phyloP scores from a whole-genome alignment of 2,888 invertebrate species.

The Parnassius apollo region DNA sequence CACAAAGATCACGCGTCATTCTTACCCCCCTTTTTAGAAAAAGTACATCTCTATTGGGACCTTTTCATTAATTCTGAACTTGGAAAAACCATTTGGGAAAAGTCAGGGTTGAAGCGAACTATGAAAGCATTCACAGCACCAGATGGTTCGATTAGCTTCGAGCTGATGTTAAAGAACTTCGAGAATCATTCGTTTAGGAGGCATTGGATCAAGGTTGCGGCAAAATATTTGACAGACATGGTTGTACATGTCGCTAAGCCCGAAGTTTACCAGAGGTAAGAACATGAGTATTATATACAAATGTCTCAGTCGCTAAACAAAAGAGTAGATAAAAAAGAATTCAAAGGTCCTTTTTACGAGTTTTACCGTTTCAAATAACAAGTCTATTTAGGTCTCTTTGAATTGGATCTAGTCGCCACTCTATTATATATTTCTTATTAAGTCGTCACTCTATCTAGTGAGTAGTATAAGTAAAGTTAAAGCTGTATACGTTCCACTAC shows the following conservation, averaged over 20 bases:
- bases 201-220: conserved; percentile 89
- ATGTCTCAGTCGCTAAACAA: too few relatives aligned
- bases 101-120: conserved; percentile 85
- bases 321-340: too few relatives aligned
- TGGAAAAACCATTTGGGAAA: conserved; percentile 87
- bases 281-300: neutral
- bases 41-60: conserved; percentile 88
- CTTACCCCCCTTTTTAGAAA: conserved; percentile 83
- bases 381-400: too few relatives aligned
- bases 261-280: conserved; percentile 86
- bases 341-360: too few relatives aligned
- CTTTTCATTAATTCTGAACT: conserved; percentile 89
- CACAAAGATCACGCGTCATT: conserved; percentile 87
- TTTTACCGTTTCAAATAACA: too few relatives aligned
- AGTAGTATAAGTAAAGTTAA: too few relatives aligned
- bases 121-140: conserved; percentile 85
- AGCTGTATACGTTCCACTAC: too few relatives aligned
- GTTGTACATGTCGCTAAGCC: conserved; percentile 88
- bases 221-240: conserved; percentile 87
- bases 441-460: too few relatives aligned
- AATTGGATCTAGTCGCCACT: too few relatives aligned
- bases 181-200: conserved; percentile 90
- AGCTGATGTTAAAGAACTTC: conserved; percentile 87
- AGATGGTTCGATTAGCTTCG: conserved; percentile 86
- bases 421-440: too few relatives aligned